A percentile compares a stretch with the other conserved stretches of the same genome.
Evolutionary conservation across 2,888 invertebrate genomes (phyloP).

Genomic region (Phaedon cochleariae): DNA sequence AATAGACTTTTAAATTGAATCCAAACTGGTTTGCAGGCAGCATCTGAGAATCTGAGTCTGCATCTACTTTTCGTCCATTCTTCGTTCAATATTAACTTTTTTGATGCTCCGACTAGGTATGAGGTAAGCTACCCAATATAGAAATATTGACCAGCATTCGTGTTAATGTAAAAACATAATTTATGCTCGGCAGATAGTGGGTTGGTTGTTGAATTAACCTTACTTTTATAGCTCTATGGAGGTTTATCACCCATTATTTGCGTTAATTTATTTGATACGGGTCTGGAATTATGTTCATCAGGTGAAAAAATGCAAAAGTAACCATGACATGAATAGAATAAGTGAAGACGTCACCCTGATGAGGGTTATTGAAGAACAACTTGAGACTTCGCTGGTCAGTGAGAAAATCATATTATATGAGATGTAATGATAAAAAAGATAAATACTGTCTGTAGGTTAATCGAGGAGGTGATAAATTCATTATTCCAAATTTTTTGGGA

Average conservation of each 20-base stretch:
- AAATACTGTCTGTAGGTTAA: too few species aligned
- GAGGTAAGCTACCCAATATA: constrained; percentile 20
- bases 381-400: too few species aligned
- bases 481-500: too few species aligned
- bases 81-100: not conserved
- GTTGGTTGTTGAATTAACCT: not conserved
- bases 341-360: too few species aligned
- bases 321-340: too few species aligned
- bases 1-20: not conserved
- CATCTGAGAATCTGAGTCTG: too few species aligned
- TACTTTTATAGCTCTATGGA: not conserved
- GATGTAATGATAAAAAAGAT: too few species aligned
- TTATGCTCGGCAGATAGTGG: not conserved
- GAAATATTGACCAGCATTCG: constrained; percentile 7
- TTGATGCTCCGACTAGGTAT: not conserved
- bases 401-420: too few species aligned
- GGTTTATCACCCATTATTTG: not conserved
- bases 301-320: too few species aligned
- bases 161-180: not conserved
- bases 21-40: not conserved
- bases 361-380: too few species aligned
- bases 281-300: not conserved
- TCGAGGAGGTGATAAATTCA: too few species aligned
- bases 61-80: not conserved
- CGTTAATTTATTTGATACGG: not conserved